Evolutionary conservation across 1,140 invertebrate genomes (phyloP), one percentile per base, ranked within the genome.

Genomic region (Aradophagus sp.): DNA sequence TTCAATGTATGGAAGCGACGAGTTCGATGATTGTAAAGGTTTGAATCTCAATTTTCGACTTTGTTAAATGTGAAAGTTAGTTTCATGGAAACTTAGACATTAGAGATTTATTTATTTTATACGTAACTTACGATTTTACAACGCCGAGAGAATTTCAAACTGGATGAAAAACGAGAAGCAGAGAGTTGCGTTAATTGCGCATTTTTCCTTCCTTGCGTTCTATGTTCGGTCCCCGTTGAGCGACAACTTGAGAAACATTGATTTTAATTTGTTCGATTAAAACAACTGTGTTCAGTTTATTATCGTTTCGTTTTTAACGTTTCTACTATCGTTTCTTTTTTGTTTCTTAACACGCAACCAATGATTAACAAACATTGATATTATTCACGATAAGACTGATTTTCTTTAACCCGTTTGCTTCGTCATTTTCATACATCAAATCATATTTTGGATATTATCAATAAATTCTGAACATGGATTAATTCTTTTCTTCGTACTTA

Each of bases 361-460:
- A 61, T 27, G 7, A 34, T 50, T 50, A 23, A 19, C 13, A 42
- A 39, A n/a, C 31, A 63, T 26, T 12, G 50, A 55, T 56, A 66
- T 66, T 56, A 56, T 53, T 56, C 59, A 47, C 14, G 47, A 59
- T 59, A 71, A 71, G 68, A 71, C 68, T 71, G 68, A 71, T 65
- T 71, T 71, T 36, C 36, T 65, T 56, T 71, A 35, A 53, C 27
- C 34, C 16, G 1, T 15, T 42, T 50, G 38, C 34, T 58, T 56
- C 36, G 15, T 44, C 36, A 31, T 38, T 52, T 56, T 62, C 29
- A 50, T 38, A 42, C 45, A 63, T 38, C 47, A 23, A 68, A 29
- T 52, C 55, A 48, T 50, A 17, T 61, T 62, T 55, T 29, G 50
- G 29, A 53, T 50, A 63, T 58, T 48, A 19, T n/a, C 36, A 61